Base-by-base conservation (phyloP, 1,140 invertebrate species). In the Pseudomyrmex flavicornis region DNA sequence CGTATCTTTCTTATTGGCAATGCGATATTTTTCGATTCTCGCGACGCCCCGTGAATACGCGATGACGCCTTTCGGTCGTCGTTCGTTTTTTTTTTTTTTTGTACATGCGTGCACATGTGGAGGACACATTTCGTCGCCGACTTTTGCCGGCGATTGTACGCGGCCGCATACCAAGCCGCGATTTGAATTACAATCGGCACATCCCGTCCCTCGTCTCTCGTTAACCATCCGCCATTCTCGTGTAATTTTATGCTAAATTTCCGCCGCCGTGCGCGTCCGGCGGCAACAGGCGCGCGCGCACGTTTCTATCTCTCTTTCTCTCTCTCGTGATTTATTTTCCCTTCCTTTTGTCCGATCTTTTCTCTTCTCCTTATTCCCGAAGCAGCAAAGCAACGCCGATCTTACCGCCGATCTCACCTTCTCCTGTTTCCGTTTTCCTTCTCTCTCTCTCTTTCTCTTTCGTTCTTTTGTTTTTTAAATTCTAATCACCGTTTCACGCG, bases 171-270 rank as follows among this genome's bases (percentile, higher is more conserved):
- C 83, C 76, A 50, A 74, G 83, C 50, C 86, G 73, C 83, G 87
- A 88, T 88, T 87, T 88, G 86, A 88, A 88, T 88, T 85, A 88
- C 86, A 88, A 88, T 88, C 86, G 82, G 20, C 82, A 74, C 82
- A 87, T 88, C 84, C 56, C 84, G 65, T 52, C 17, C 70, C 46
- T 20, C 65, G 82, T 83, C 84, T 90, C 89, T 90, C 91, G 90
- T 93, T 93, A 90, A 92, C 88, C 87, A 90, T 83, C 88, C 89
- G 84, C 87, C 86, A 92, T 92, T 93, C 91, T 92, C 89, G 91
- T 90, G 90, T 92, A 93, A 92, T 91, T 92, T 92, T 92, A 90
- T 90, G 86, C 91, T 92, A 91, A 91, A 86, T 86, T 82, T 82
- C 70, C 65, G 54, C 50, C 50, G 15, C 75, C 63, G n/a, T 65